A percentile compares a stretch with the other conserved stretches of the same genome.
phyloP scores from a whole-genome alignment of 1,140 invertebrate genomes.

The Hycleus phaleratus region DNA sequence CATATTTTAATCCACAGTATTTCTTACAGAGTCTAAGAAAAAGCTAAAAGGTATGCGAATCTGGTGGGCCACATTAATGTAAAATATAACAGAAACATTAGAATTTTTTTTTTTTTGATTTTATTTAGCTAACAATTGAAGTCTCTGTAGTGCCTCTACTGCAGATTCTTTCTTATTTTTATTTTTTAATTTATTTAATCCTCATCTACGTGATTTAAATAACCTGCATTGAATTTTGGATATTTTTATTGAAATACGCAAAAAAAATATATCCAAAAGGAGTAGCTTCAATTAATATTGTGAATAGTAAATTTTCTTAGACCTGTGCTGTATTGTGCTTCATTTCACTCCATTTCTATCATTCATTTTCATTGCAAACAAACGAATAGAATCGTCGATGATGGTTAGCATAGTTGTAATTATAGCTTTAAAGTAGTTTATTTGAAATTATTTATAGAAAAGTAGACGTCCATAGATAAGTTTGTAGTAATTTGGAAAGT shows the following conservation, averaged over 20 bases:
- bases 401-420: too few relatives aligned
- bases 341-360: not conserved
- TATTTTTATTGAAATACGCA: not conserved
- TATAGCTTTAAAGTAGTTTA: too few relatives aligned
- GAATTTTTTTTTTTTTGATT: conserved; percentile 10
- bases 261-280: not conserved
- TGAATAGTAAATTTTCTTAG: conserved; percentile 4
- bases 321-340: conserved; percentile 13
- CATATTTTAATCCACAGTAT: conserved; percentile 42
- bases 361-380: not conserved
- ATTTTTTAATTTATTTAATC: not conserved
- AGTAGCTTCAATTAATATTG: not conserved
- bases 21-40: conserved; percentile 68
- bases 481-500: too few relatives aligned
- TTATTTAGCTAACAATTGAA: conserved; percentile 5
- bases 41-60: conserved; percentile 56
- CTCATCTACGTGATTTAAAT: too few relatives aligned
- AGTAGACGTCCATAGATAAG: too few relatives aligned
- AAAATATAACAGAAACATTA: conserved; percentile 13
- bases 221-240: not conserved
- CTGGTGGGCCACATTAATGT: conserved; percentile 18
- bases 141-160: conserved; percentile 31
- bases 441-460: too few relatives aligned
- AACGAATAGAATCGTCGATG: not conserved
- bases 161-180: conserved; percentile 5